phyloP scores from a whole-genome alignment of 1,140 invertebrate species.

The Papilio machaon region DNA sequence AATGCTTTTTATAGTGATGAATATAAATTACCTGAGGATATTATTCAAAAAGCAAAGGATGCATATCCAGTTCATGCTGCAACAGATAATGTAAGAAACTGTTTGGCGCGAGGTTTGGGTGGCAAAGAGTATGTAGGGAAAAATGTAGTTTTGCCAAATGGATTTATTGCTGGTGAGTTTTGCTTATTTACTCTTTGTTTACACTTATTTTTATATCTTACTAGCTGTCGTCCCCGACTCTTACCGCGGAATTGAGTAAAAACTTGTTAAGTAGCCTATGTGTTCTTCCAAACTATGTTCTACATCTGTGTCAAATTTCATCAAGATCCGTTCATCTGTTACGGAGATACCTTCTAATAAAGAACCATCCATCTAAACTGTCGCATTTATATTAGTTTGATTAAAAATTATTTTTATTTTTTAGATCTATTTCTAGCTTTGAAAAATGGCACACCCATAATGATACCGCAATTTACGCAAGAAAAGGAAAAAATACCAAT shows the following conservation, averaged over 20 bases:
- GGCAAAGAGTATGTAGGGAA: constrained; percentile 57
- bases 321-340: too few relatives aligned
- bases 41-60: constrained; percentile 56
- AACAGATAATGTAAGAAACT: constrained; percentile 51
- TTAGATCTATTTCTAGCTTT: constrained; percentile 63
- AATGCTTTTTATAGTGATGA: constrained; percentile 77
- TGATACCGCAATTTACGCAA: constrained; percentile 43
- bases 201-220: neutral
- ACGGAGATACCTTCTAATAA: neutral
- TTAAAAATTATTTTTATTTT: constrained; percentile 41
- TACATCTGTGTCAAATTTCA: too few relatives aligned
- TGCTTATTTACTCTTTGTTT: neutral
- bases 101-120: constrained; percentile 59
- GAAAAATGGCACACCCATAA: constrained; percentile 60
- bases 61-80: constrained; percentile 57
- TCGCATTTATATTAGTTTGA: neutral
- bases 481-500: constrained; percentile 55
- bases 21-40: constrained; percentile 53
- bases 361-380: neutral
- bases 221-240: too few relatives aligned
- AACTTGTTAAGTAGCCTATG: too few relatives aligned
- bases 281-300: too few relatives aligned
- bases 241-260: too few relatives aligned
- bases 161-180: constrained; percentile 64
- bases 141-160: constrained; percentile 64